A percentile compares a stretch with the other conserved stretches of the same genome.
These are phyloP conservation scores for Equus przewalskii DNA, from an alignment of 2,113 vertebrate species.

Conservation along the genomic window DNA sequence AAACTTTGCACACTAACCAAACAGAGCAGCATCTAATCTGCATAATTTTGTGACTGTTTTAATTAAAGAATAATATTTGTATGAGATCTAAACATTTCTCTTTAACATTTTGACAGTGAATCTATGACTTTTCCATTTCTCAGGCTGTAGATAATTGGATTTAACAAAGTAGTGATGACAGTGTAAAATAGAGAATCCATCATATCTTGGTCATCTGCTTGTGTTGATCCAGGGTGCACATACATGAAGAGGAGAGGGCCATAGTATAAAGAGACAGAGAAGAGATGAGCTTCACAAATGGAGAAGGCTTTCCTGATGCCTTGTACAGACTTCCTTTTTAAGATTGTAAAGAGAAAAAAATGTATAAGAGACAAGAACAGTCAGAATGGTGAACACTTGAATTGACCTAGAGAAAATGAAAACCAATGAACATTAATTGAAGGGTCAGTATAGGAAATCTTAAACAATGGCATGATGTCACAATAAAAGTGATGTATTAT, in stretches of 20 bases:
- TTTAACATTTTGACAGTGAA: not conserved
- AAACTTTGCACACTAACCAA: too few species aligned
- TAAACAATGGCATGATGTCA: conserved; percentile 42
- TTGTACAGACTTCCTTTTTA: not conserved
- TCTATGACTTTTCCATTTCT: not conserved
- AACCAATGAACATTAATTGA: conserved; percentile 37
- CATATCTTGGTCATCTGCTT: conserved; percentile 48
- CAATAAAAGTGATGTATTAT: conserved; percentile 61
- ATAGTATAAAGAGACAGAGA: conserved; percentile 66
- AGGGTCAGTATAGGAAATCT: conserved; percentile 61
- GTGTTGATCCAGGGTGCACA: not conserved
- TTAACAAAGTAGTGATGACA: conserved; percentile 62
- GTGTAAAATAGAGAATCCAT: conserved; percentile 44
- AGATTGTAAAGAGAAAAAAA: conserved; percentile 8
- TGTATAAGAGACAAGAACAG: conserved; percentile 28
- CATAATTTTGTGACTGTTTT: not conserved
- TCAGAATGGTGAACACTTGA: conserved; percentile 29
- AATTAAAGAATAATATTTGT: not conserved
- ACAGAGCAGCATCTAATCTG: too few species aligned
- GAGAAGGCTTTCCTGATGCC: conserved; percentile 35
- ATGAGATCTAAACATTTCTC: not conserved
- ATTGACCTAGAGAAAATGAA: conserved; percentile 61
- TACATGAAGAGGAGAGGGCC: conserved; percentile 69
- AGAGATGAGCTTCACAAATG: conserved; percentile 37
- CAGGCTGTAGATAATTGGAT: conserved; percentile 60